Conservation (phyloP, 2,888 invertebrate species). For the Parnassius mnemosyne region DNA sequence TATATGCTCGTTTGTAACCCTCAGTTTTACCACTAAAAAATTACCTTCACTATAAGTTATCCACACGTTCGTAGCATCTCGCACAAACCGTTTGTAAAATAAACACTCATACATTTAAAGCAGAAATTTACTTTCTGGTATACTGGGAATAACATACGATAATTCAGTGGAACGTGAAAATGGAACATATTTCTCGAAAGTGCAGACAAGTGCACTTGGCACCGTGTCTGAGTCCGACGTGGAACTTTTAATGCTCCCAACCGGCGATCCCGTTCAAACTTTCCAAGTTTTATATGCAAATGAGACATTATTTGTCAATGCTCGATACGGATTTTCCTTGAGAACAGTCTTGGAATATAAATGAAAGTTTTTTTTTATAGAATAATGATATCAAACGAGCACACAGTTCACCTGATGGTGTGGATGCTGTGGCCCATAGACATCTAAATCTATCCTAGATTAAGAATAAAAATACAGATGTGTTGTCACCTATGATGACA, state of each 20-base stretch:
- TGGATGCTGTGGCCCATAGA: too few species aligned
- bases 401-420: too few species aligned
- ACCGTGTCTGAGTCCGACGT: background rate
- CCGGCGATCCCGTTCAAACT: constrained; percentile 2
- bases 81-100: background rate
- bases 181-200: background rate
- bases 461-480: too few species aligned
- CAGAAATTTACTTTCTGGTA: background rate
- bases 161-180: background rate
- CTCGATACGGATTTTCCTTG: background rate
- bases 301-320: constrained; percentile 1
- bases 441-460: too few species aligned
- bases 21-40: too few species aligned
- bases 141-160: background rate
- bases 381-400: too few species aligned
- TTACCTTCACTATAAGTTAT: too few species aligned
- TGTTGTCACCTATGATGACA: too few species aligned
- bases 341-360: background rate
- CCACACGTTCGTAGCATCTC: too few species aligned
- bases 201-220: background rate
- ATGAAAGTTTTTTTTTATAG: background rate
- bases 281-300: background rate
- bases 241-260: constrained; percentile 14
- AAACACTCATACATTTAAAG: background rate
- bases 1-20: too few species aligned